Conservation (phyloP, 2,888 invertebrate genomes). For the Meta bourneti region DNA sequence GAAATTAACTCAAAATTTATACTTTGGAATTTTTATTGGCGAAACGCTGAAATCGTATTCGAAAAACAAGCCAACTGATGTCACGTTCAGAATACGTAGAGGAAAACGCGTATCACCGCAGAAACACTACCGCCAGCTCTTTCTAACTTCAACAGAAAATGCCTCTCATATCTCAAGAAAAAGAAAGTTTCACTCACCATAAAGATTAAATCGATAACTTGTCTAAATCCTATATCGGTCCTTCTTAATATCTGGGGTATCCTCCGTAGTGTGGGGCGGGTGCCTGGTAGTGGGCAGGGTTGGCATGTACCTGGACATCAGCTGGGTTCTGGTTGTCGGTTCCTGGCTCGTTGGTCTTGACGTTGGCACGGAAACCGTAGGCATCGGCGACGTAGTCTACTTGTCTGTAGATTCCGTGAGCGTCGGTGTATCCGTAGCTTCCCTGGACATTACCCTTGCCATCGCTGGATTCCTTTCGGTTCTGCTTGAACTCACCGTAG, state of each 20-base stretch:
- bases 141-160: no score
- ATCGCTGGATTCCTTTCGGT: constrained; percentile 68
- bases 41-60: no score
- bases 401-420: constrained; percentile 74
- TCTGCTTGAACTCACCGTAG: constrained; percentile 73
- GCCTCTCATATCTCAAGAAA: no score
- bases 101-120: no score
- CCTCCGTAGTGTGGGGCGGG: constrained; percentile 49
- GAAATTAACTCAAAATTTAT: no score
- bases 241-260: constrained; percentile 65
- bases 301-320: constrained; percentile 70
- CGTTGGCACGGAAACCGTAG: constrained; percentile 73
- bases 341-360: constrained; percentile 76
- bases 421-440: constrained; percentile 73
- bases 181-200: constrained; percentile 28
- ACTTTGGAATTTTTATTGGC: no score
- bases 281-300: constrained; percentile 53
- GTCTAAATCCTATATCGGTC: not conserved
- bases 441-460: constrained; percentile 74
- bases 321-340: constrained; percentile 75
- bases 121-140: no score
- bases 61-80: no score
- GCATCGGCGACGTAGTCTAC: constrained; percentile 75
- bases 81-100: no score
- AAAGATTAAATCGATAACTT: constrained; percentile 22